phyloP scores from a whole-genome alignment of 2,797 vertebrate genomes.

The Betta splendens region DNA sequence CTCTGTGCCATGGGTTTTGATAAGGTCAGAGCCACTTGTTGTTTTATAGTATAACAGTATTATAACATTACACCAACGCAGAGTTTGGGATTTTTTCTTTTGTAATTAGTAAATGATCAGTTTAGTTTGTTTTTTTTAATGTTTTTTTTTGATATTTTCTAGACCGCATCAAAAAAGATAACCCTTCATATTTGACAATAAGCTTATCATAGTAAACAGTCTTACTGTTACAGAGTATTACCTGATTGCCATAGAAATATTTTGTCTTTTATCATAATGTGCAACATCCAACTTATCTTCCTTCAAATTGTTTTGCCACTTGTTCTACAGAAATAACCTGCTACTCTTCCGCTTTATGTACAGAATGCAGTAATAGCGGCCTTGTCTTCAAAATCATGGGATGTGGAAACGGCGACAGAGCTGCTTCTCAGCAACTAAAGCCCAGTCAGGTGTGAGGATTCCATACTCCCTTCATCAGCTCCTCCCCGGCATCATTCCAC shows the following conservation, averaged over 20 bases:
- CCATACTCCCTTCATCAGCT: slow-evolving; percentile 67
- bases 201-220: not conserved
- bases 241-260: not conserved
- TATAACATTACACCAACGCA: not conserved
- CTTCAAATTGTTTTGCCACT: not conserved
- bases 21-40: slow-evolving; percentile 87
- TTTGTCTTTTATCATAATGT: not conserved
- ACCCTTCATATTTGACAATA: not conserved
- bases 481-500: slow-evolving; percentile 46
- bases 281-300: not conserved
- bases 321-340: not conserved
- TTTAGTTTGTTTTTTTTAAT: not conserved
- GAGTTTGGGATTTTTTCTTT: not conserved
- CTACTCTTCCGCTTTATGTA: not conserved
- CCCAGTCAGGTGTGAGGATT: slow-evolving; percentile 81
- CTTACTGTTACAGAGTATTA: slow-evolving; percentile 10
- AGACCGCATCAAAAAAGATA: not conserved
- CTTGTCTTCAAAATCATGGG: slow-evolving; percentile 99
- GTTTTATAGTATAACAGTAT: not conserved
- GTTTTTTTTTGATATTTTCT: not conserved
- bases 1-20: slow-evolving; percentile 99
- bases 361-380: slow-evolving; percentile 99
- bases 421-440: slow-evolving; percentile 97
- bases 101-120: not conserved
- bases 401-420: slow-evolving; percentile 98